phyloP scores from a whole-genome alignment of 2,113 vertebrate genomes.

The Gambusia affinis region DNA sequence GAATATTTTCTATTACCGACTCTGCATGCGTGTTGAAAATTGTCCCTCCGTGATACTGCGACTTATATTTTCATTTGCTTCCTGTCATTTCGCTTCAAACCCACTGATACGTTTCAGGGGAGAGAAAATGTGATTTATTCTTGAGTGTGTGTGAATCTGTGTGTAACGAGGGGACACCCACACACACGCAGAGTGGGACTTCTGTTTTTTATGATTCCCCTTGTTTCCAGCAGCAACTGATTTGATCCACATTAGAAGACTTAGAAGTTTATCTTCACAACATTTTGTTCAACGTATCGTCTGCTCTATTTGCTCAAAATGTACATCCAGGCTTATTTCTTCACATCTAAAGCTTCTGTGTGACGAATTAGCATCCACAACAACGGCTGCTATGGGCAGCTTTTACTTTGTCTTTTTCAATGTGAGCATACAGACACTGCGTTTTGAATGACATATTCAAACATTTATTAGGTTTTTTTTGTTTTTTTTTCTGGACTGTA shows the following conservation, averaged over 20 bases:
- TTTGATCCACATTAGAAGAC: neutral
- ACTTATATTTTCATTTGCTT: conserved; percentile 74
- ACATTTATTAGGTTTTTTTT: too few relatives aligned
- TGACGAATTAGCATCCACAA: neutral
- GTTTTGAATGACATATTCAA: neutral
- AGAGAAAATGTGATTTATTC: conserved; percentile 68
- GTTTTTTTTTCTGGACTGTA: neutral
- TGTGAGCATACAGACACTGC: neutral
- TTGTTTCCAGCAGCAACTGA: conserved; percentile 7
- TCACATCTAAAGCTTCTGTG: neutral
- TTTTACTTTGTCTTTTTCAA: neutral
- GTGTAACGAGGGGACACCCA: neutral
- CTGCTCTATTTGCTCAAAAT: neutral
- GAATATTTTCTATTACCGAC: conserved; percentile 61
- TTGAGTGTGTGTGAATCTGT: conserved; percentile 8
- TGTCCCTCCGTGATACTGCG: conserved; percentile 61
- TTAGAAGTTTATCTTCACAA: neutral
- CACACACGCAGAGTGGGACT: neutral
- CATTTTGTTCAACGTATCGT: neutral
- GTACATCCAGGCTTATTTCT: neutral
- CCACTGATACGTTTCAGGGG: conserved; percentile 58
- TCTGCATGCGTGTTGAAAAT: conserved; percentile 57
- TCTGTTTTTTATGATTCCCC: conserved; percentile 3
- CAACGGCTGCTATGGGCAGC: neutral
- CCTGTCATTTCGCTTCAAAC: conserved; percentile 68